Percentiles rank a stretch among this genome's conserved stretches.
Evolutionary conservation across 1,140 invertebrate species (phyloP).

Genomic region (Drosophila obscura): DNA sequence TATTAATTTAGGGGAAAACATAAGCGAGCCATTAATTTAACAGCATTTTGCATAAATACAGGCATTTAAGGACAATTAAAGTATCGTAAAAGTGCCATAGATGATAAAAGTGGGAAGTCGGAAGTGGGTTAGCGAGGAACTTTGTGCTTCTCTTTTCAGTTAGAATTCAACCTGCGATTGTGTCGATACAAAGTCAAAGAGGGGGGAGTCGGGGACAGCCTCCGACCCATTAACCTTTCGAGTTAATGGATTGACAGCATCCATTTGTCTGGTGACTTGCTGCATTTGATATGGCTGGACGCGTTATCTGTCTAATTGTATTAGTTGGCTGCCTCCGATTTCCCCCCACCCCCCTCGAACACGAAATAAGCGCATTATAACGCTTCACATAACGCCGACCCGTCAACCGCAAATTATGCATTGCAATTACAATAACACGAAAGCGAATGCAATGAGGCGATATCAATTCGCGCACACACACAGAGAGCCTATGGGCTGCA

Average conservation of each 20-base stretch:
- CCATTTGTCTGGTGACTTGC: slow-evolving; percentile 13
- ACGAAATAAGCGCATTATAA: slow-evolving; percentile 73
- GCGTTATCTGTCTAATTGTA: slow-evolving; percentile 73
- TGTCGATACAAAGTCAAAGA: not conserved
- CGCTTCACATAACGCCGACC: slow-evolving; percentile 62
- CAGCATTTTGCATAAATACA: too few species aligned
- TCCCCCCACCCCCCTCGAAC: slow-evolving; percentile 15
- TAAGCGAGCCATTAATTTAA: too few species aligned
- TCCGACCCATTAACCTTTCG: slow-evolving; percentile 19
- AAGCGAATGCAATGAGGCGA: slow-evolving; percentile 57
- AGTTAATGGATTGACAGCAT: slow-evolving; percentile 18
- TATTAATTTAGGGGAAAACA: not conserved
- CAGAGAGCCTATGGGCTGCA: not conserved
- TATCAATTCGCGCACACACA: slow-evolving; percentile 57
- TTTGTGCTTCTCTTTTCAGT: too few species aligned
- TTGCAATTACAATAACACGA: slow-evolving; percentile 76
- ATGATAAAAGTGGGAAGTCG: too few species aligned
- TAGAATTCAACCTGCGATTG: too few species aligned
- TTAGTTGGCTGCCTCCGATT: slow-evolving; percentile 59
- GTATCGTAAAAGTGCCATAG: too few species aligned
- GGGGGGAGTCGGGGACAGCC: slow-evolving; percentile 2
- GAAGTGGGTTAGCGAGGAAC: too few species aligned
- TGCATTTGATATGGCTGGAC: slow-evolving; percentile 56
- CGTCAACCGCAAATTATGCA: slow-evolving; percentile 67
- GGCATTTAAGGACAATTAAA: too few species aligned